phyloP scores from a whole-genome alignment of 2,797 vertebrate species.

The Poeciliopsis paucimaculata region DNA sequence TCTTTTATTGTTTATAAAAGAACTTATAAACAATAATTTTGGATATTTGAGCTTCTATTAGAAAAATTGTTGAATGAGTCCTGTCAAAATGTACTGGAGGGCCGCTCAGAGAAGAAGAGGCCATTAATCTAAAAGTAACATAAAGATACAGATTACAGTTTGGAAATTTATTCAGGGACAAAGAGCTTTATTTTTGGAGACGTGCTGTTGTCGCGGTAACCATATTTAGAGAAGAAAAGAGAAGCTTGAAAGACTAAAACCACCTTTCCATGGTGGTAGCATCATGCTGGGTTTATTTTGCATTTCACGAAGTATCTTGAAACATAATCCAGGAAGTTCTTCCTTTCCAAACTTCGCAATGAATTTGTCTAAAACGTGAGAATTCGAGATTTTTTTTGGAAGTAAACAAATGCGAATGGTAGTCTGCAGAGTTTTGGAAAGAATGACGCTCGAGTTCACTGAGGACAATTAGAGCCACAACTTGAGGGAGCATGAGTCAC shows the following conservation, averaged over 20 bases:
- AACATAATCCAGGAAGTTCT: not conserved
- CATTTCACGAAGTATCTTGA: not conserved
- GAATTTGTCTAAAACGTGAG: not conserved
- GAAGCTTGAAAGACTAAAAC: not conserved
- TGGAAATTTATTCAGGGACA: not conserved
- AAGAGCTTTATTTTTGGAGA: not conserved
- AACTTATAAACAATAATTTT: not conserved
- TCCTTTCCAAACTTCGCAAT: not conserved
- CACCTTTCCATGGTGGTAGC: not conserved
- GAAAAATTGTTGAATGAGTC: not conserved
- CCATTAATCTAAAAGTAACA: not conserved
- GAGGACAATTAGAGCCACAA: not conserved
- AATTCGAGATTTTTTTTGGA: not conserved
- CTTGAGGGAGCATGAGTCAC: not conserved
- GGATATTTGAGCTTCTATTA: not conserved
- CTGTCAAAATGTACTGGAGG: not conserved
- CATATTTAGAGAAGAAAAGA: not conserved
- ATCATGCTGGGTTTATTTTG: not conserved
- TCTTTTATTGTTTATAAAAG: not conserved
- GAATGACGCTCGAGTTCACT: not conserved
- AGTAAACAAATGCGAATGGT: not conserved
- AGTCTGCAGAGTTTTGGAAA: not conserved
- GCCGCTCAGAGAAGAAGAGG: not conserved
- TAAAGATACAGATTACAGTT: not conserved
- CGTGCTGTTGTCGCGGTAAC: not conserved